These are phyloP conservation scores for Aramus guarauna DNA, from an alignment of 2,113 vertebrate species.

Conservation along the genomic window DNA sequence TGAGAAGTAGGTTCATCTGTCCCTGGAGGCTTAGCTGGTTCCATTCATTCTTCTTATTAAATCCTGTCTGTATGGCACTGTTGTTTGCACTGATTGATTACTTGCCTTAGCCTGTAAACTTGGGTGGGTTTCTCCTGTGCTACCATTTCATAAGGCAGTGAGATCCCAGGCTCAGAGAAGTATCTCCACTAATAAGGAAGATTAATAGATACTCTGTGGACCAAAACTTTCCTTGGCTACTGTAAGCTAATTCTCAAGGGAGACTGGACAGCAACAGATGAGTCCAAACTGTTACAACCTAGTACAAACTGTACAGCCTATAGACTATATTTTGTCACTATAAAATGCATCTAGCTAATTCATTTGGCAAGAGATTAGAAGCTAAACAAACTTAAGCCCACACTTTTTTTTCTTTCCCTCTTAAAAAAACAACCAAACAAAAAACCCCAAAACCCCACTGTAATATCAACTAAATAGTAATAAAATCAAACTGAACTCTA, in stretches of 20 bases:
- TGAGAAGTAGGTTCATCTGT: constrained; percentile 30
- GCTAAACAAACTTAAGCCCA: background rate
- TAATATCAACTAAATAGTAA: background rate
- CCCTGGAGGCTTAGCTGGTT: constrained; percentile 18
- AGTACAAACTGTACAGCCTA: too few relatives aligned
- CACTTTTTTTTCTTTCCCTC: background rate
- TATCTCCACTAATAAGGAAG: background rate
- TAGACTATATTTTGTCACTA: background rate
- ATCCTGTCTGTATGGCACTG: background rate
- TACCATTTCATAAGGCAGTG: background rate
- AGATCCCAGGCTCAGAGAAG: background rate
- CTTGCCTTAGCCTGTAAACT: background rate
- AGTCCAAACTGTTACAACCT: background rate
- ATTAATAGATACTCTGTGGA: background rate
- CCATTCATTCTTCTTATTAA: constrained; percentile 32
- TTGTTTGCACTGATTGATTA: background rate
- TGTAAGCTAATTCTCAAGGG: background rate
- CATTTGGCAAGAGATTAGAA: constrained; percentile 61
- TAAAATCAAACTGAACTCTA: background rate
- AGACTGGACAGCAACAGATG: background rate
- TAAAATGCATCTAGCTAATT: constrained; percentile 28
- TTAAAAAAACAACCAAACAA: background rate
- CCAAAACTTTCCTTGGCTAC: background rate
- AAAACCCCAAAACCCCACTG: too few relatives aligned
- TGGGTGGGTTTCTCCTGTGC: background rate